Evolutionary conservation across 2,113 vertebrate species (phyloP).

Genomic region (Macrotis lagotis): DNA sequence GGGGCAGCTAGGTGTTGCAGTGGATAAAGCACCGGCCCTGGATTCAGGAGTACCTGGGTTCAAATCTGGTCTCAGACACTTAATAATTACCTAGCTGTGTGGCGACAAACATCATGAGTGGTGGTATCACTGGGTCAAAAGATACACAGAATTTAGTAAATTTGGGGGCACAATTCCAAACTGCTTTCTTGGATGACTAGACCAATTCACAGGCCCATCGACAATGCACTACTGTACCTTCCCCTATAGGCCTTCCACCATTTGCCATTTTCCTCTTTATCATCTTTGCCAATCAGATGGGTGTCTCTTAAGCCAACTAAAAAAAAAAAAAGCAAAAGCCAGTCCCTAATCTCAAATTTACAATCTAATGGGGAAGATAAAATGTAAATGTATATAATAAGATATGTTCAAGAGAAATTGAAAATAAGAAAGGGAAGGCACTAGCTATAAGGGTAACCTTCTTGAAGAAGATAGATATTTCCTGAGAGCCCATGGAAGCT

Average conservation of each 20-base stretch:
- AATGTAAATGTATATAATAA: not conserved
- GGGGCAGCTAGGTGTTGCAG: too few species aligned
- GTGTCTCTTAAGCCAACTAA: not conserved
- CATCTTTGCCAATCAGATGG: not conserved
- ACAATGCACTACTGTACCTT: too few species aligned
- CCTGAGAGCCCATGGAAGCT: not conserved
- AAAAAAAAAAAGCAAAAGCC: not conserved
- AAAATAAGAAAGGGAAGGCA: not conserved
- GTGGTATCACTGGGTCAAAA: not conserved
- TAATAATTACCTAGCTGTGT: too few species aligned
- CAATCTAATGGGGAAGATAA: not conserved
- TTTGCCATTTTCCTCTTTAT: not conserved
- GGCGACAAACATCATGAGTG: too few species aligned
- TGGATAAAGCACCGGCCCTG: too few species aligned
- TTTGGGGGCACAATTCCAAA: not conserved
- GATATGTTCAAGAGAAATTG: not conserved
- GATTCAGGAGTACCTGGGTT: too few species aligned
- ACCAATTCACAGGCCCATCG: not conserved
- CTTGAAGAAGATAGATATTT: not conserved
- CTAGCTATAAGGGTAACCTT: not conserved
- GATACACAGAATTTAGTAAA: not conserved
- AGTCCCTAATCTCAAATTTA: not conserved
- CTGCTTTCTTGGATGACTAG: not conserved
- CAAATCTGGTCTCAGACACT: too few species aligned
- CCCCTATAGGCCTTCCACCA: not conserved